These are phyloP conservation scores for Pachypanchax playfairii DNA, from an alignment of 2,113 vertebrate species.

Conservation along the genomic window DNA sequence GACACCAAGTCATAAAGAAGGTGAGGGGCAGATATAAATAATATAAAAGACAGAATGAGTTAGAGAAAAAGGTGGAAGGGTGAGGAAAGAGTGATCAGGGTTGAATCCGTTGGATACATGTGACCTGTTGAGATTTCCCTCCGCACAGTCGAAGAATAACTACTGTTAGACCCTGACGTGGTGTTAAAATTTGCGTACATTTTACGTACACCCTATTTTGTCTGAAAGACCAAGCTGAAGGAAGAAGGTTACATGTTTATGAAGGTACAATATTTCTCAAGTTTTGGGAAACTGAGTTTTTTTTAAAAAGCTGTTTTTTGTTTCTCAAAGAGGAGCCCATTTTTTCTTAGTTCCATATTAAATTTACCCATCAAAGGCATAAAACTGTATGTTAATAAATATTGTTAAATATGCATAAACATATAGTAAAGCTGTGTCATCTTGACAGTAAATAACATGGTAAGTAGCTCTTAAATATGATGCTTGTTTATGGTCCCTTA, in stretches of 20 bases:
- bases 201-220: constrained; percentile 38
- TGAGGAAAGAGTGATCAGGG: constrained; percentile 53
- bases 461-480: constrained; percentile 67
- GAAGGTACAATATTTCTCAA: too few species aligned
- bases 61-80: constrained; percentile 35
- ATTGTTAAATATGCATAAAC: not conserved
- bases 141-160: constrained; percentile 33
- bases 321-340: constrained; percentile 10
- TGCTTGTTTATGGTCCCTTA: too few species aligned
- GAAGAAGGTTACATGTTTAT: too few species aligned
- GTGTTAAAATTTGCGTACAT: constrained; percentile 49
- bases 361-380: constrained; percentile 24
- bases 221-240: constrained; percentile 28
- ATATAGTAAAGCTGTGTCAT: constrained; percentile 18
- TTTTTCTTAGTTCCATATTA: constrained; percentile 37
- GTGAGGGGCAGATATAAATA: constrained; percentile 54
- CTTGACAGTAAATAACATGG: constrained; percentile 55
- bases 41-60: constrained; percentile 18
- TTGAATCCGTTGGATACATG: constrained; percentile 38
- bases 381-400: not conserved
- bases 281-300: too few species aligned
- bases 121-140: constrained; percentile 50
- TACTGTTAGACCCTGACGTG: constrained; percentile 37
- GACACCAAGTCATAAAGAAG: constrained; percentile 37
- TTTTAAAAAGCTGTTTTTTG: too few species aligned